Base-by-base conservation (phyloP, 1,140 invertebrate species). In the Mizuhopecten yessoensis region DNA sequence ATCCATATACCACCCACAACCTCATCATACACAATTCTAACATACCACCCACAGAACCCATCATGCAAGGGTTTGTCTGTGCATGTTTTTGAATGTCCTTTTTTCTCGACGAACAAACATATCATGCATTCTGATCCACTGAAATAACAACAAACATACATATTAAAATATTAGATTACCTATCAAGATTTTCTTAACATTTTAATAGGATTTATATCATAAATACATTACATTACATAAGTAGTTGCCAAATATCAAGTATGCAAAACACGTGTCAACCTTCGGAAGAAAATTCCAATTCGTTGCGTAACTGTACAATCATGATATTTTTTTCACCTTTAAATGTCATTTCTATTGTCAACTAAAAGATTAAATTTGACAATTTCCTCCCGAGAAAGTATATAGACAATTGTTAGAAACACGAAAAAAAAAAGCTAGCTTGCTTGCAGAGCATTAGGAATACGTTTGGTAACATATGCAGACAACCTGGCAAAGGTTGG, bases 271-370 rank as follows among this genome's bases (percentile, higher is more conserved):
- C 57, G 57, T 75, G 57, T 75, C 57, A 75, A 17, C 57, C 2
- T 1, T 75, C n/a, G 23, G 23, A 75, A 1, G 9, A 29, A n/a
- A 9, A 75, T 75, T 75, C 57, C 57, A 75, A 29, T 17, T 75
- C 23, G 57, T 75, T 75, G 57, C 57, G 57, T 75, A 75, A 75
- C 57, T 75, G 29, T 75, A 75, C 42, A 45, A n/a, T n/a, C 2
- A 5, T 75, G 23, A 17, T 75, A 1, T 0, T 75, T 29, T 75
- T 29, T 75, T 75, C n/a, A 29, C 57, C 3, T 75, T 75, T 75
- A 75, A 75, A 75, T 75, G 57, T 75, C 57, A 75, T 75, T 75
- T 29, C 57, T 13, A 75, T 75, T 75, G 57, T 75, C 57, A 75
- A 75, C 23, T 9, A 17, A 1, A 75, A 29, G 29, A 75, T 75